Evolutionary conservation across 2,888 invertebrate genomes (phyloP), one percentile per base, ranked within the genome.

Genomic region (Ischnus inquisitorius): DNA sequence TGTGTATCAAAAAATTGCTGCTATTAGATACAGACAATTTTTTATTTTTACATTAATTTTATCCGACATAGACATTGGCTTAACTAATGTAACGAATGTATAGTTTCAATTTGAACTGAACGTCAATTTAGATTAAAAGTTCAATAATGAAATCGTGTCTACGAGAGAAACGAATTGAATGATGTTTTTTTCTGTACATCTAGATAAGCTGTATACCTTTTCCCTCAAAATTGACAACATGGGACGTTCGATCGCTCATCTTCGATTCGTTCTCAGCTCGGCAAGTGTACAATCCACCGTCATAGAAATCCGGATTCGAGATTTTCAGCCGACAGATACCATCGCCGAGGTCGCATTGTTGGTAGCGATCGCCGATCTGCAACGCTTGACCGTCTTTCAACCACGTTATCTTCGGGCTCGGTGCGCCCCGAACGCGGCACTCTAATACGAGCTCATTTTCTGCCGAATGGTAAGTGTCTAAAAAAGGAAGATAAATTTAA

Each of bases 361-460:
- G 95, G 92, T 95, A 96, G 85, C 96, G 95, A 2, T 95, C 95
- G 16, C 94, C 95, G 1, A 92, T 91, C 12, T 89, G 90, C 12
- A 97, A 92, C 12, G 95, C 93, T 68, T 94, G 94, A 51, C 95
- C 96, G 88, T 97, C 96, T 92, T 97, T 97, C 85, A 96, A 93
- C 98, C 98, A 98, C 46, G 95, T 95, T 81, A 97, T 95, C 0
- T 94, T 95, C 0, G 97, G 97, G 3, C 95, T 94, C 14, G 97
- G 97, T 88, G 96, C 95, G 25, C 97, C 97, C 80, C 96, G 95
- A 64, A 97, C 96, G 71, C 96, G 95, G 90, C 97, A 97, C 93
- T 97, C 97, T 86, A 98, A 94, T 28, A 96, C 95, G 72, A 97
- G 93, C 91, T 97, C 96, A 92, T 97, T 96, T 90, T 96, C 96